Evolutionary conservation across 2,888 invertebrate species (phyloP).

Genomic region (Thymelicus sylvestris): DNA sequence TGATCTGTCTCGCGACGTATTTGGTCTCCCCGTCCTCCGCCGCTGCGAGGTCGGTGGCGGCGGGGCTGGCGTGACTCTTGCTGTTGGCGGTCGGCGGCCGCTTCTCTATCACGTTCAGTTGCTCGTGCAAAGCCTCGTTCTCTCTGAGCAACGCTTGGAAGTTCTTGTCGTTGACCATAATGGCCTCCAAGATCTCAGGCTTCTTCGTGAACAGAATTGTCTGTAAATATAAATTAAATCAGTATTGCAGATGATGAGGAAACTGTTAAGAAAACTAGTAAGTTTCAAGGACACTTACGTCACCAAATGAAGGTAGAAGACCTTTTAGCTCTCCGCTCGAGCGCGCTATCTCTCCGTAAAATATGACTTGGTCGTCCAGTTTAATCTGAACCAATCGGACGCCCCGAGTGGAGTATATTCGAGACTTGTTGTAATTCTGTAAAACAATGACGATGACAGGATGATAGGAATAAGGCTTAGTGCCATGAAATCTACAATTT

Average conservation of each 20-base stretch:
- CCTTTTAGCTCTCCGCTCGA: slow-evolving; percentile 91
- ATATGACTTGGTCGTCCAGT: slow-evolving; percentile 88
- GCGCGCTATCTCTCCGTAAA: slow-evolving; percentile 92
- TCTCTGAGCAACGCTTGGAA: slow-evolving; percentile 73
- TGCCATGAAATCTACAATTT: too few relatives aligned
- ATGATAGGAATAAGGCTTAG: not conserved
- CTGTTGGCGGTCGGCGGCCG: slow-evolving; percentile 86
- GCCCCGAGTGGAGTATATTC: slow-evolving; percentile 92
- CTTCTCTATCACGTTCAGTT: slow-evolving; percentile 63
- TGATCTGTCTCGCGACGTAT: slow-evolving; percentile 73
- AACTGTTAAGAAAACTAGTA: not conserved
- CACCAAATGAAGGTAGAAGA: slow-evolving; percentile 88
- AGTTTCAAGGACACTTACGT: slow-evolving; percentile 78
- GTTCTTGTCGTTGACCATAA: slow-evolving; percentile 70
- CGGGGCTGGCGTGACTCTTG: slow-evolving; percentile 55
- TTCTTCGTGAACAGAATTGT: slow-evolving; percentile 94
- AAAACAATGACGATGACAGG: slow-evolving; percentile 44
- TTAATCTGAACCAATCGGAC: slow-evolving; percentile 88
- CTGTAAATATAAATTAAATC: slow-evolving; percentile 71
- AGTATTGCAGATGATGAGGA: not conserved
- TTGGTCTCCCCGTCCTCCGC: slow-evolving; percentile 56
- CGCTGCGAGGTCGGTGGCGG: slow-evolving; percentile 50
- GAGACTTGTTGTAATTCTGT: slow-evolving; percentile 95
- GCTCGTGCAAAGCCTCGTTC: slow-evolving; percentile 65
- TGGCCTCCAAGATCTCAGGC: slow-evolving; percentile 86